Evolutionary conservation across 1,140 invertebrate genomes (phyloP), one percentile per base, ranked within the genome.

Genomic region (Drosophila sulfurigaster): DNA sequence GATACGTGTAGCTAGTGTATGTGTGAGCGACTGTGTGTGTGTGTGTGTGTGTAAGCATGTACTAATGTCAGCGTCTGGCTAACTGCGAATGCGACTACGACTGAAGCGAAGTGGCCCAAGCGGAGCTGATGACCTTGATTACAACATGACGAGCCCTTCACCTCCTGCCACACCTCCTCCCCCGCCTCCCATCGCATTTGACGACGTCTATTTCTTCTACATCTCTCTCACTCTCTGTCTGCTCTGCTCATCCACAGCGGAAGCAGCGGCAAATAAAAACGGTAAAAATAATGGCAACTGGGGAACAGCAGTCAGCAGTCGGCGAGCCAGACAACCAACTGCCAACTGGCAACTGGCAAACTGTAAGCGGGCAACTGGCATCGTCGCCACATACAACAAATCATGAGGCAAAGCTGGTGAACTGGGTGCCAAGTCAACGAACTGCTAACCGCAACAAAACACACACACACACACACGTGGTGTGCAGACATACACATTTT

Each of bases 391-490:
- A 74, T 77, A 65, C 79, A 78, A 86, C 83, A 88, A 89, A 88
- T 88, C 85, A 89, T 81, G 80, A 66, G 60, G 66, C 64, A 45
- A 63, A 51, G 75, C 62, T 62, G 71, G 67, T 65, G 67, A 83
- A 83, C 68, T 87, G 82, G 76, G 79, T 82, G 85, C 75, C 81
- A 89, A 89, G 85, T 89, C 85, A 89, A 89, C 86, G 85, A 89
- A 89, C 85, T 85, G 86, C 62, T 72, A 82, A 88, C 85, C 81
- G 78, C 85, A 89, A 85, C 73, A 74, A 35, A 38, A 78, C 80
- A 65, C 62, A 76, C 70, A 67, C 73, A 49, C 16, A 54, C 51
- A 57, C 15, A 41, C 20, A 48, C 25, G 58, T 41, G 60, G 46
- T 7, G 8, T 25, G 15, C 63, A 45, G 28, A 54, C 30, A 43